phyloP scores from a whole-genome alignment of 2,888 invertebrate species.

The Nasonovia ribisnigri region DNA sequence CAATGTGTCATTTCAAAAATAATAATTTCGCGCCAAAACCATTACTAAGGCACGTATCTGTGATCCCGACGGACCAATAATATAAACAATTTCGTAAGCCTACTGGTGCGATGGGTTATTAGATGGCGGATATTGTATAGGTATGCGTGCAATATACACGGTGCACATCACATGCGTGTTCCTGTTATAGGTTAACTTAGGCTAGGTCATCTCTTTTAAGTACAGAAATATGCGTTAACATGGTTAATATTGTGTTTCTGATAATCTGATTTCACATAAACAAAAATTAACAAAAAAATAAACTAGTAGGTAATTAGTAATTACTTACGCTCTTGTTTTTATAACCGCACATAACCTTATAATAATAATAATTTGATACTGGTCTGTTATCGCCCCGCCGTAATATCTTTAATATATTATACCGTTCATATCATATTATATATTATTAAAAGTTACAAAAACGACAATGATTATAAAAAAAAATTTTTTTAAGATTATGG shows the following conservation, averaged over 20 bases:
- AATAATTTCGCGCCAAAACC: slow-evolving; percentile 1
- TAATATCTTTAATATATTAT: too few species aligned
- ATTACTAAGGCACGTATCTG: not conserved
- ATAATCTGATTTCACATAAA: not conserved
- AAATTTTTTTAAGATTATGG: too few species aligned
- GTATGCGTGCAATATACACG: not conserved
- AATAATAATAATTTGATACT: too few species aligned
- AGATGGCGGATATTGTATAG: not conserved
- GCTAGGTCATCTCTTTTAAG: not conserved
- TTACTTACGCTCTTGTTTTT: too few species aligned
- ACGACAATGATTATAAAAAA: too few species aligned
- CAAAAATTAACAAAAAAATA: not conserved
- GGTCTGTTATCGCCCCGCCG: too few species aligned
- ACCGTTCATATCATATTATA: too few species aligned
- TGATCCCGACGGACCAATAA: not conserved
- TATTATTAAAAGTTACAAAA: too few species aligned
- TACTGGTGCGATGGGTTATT: not conserved
- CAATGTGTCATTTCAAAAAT: slow-evolving; percentile 13
- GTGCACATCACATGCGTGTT: not conserved
- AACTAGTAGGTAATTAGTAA: not conserved
- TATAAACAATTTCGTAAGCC: slow-evolving; percentile 29
- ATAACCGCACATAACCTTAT: too few species aligned
- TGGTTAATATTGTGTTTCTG: not conserved
- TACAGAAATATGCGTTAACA: not conserved
- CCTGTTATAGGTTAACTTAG: not conserved